phyloP scores from a whole-genome alignment of 2,888 invertebrate species.

The Mesopsocus fuscifrons region DNA sequence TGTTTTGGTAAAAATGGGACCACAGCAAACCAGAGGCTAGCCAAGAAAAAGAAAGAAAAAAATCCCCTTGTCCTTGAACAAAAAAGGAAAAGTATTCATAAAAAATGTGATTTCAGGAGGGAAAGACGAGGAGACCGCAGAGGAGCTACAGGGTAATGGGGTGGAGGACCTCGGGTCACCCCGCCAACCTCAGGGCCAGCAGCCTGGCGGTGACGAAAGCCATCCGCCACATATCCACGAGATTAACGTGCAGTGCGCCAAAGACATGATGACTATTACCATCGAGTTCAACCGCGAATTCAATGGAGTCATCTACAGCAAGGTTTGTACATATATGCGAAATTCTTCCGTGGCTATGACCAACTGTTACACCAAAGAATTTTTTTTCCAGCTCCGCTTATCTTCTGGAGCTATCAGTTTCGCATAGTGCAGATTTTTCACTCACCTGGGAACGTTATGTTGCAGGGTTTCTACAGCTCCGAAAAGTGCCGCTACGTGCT shows the following conservation, averaged over 20 bases:
- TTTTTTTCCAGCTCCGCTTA: too few species aligned
- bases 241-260: conserved; percentile 56
- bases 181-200: conserved; percentile 14
- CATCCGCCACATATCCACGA: conserved; percentile 60
- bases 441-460: too few species aligned
- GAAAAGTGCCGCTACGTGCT: conserved; percentile 52
- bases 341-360: not conserved
- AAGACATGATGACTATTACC: conserved; percentile 65
- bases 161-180: too few species aligned
- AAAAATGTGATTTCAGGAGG: not conserved
- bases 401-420: too few species aligned
- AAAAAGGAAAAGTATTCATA: too few species aligned
- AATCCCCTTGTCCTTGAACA: too few species aligned
- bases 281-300: conserved; percentile 58
- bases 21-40: too few species aligned
- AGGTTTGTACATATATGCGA: conserved; percentile 30
- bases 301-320: conserved; percentile 63
- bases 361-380: not conserved
- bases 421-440: too few species aligned
- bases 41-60: too few species aligned
- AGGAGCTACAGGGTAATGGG: conserved; percentile 3
- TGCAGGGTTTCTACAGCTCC: conserved; percentile 40
- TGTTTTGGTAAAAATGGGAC: too few species aligned
- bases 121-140: not conserved
- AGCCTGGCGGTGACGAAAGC: conserved; percentile 12